Conservation (phyloP, 2,797 vertebrate species). For the Liparis tanakae region DNA sequence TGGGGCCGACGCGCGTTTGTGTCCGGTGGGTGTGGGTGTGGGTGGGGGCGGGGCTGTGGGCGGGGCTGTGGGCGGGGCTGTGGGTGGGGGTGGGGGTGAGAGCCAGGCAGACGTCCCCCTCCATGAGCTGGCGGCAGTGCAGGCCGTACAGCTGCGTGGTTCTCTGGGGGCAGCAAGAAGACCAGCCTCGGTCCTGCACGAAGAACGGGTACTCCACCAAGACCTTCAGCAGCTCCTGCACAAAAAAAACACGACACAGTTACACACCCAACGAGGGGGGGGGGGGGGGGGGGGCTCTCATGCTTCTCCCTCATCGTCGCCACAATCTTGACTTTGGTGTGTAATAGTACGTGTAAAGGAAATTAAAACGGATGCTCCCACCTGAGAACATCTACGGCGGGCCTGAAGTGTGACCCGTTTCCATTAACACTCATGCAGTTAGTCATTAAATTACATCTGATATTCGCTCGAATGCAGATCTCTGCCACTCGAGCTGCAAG, state of each 20-base stretch:
- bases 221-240: slow-evolving; percentile 86
- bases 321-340: slow-evolving; percentile 7
- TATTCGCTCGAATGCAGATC: not conserved
- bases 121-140: slow-evolving; percentile 81
- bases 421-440: slow-evolving; percentile 3
- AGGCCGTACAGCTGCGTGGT: slow-evolving; percentile 83
- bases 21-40: slow-evolving; percentile 72
- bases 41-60: slow-evolving; percentile 71
- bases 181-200: slow-evolving; percentile 85
- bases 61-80: slow-evolving; percentile 60
- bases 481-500: not conserved
- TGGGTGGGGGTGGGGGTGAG: slow-evolving; percentile 81
- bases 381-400: not conserved
- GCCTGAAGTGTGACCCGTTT: slow-evolving; percentile 2
- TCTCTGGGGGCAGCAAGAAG: slow-evolving; percentile 85
- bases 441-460: not conserved
- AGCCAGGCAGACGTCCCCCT: slow-evolving; percentile 84
- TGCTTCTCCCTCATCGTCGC: slow-evolving; percentile 24
- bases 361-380: not conserved
- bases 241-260: slow-evolving; percentile 60
- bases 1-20: slow-evolving; percentile 56
- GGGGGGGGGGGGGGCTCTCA: not conserved
- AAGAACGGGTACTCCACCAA: slow-evolving; percentile 88
- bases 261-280: slow-evolving; percentile 40
- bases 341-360: not conserved